A percentile compares a stretch with the other conserved stretches of the same genome.
These are phyloP conservation scores for Polypedilum vanderplanki DNA, from an alignment of 1,140 invertebrate genomes.

Conservation along the genomic window DNA sequence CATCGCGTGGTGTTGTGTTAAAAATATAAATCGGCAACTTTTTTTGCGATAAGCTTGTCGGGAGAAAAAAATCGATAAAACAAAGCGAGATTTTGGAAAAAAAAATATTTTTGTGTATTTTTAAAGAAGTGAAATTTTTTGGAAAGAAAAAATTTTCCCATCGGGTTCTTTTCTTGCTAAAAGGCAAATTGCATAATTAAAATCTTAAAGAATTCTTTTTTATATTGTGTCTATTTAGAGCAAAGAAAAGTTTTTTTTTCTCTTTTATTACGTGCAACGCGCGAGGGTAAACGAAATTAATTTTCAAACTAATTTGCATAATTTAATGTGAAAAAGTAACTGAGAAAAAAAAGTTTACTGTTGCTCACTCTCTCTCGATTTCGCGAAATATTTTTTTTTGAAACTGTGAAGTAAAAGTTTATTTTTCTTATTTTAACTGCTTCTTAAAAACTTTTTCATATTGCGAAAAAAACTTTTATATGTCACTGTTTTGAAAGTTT, in stretches of 20 bases:
- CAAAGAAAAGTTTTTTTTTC: background rate
- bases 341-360: background rate
- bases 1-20: conserved; percentile 16
- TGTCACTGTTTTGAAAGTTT: too few species aligned
- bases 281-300: conserved; percentile 24
- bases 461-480: background rate
- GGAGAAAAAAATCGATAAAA: background rate
- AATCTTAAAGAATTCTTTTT: conserved; percentile 22
- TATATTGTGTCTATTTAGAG: background rate
- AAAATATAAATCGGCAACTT: background rate
- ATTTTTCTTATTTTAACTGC: background rate
- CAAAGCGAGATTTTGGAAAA: background rate
- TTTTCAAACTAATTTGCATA: conserved; percentile 28
- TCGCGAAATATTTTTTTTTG: background rate
- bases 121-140: background rate
- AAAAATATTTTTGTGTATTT: background rate
- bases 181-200: conserved; percentile 23
- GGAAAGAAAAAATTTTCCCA: background rate
- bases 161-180: background rate
- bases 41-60: background rate
- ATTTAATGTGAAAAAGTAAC: conserved; percentile 28
- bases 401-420: background rate
- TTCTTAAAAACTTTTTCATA: background rate
- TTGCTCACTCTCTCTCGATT: background rate
- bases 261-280: conserved; percentile 3